Conservation (phyloP, 2,113 vertebrate genomes). For the Plestiodon gilberti region DNA sequence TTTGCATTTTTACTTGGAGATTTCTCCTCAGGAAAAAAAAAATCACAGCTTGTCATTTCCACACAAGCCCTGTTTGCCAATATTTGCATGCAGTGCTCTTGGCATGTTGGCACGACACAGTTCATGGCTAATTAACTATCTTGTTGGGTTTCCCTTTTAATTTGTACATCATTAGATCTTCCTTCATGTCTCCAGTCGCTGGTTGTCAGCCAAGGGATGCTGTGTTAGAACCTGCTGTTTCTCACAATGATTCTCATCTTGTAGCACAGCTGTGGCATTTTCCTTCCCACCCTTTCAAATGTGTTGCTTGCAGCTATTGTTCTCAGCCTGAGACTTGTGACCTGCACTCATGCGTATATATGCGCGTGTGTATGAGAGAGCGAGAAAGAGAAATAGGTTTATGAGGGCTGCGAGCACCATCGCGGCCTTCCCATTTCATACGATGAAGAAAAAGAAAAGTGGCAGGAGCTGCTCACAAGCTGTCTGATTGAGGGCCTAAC, state of each 20-base stretch:
- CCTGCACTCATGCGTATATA: neutral
- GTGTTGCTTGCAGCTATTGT: neutral
- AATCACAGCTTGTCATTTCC: neutral
- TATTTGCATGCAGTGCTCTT: neutral
- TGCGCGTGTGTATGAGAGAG: neutral
- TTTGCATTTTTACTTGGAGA: neutral
- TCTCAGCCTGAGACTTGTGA: neutral
- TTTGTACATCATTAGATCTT: neutral
- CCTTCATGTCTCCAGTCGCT: neutral
- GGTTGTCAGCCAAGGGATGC: neutral
- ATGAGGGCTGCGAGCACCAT: neutral
- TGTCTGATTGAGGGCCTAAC: conserved; percentile 3
- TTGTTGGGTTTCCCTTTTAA: conserved; percentile 15
- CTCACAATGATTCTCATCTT: neutral
- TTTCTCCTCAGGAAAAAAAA: neutral
- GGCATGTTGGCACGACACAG: conserved; percentile 9
- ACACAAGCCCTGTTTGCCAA: rapidly evolving
- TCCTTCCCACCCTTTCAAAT: neutral
- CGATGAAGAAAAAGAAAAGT: neutral
- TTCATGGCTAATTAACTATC: conserved; percentile 20
- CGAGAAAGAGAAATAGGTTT: neutral
- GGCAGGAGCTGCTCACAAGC: neutral
- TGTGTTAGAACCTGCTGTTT: neutral
- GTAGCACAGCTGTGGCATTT: neutral
- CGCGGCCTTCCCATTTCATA: neutral